Conservation (phyloP, 2,113 vertebrate species). For the Redunca redunca region DNA sequence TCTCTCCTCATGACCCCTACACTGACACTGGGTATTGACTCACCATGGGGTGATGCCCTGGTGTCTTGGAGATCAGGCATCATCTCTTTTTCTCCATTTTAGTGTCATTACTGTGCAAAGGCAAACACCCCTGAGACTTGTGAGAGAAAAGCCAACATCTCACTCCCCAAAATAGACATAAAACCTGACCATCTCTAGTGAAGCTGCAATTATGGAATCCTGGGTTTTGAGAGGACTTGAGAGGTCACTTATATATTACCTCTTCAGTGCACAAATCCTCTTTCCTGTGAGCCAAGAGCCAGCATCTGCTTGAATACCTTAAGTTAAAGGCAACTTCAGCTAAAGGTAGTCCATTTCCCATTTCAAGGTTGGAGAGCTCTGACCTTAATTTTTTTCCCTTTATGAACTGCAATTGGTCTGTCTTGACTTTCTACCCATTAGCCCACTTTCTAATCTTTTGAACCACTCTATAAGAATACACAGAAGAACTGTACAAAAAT, state of each 20-base stretch:
- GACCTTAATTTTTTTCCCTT: background rate
- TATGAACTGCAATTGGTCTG: background rate
- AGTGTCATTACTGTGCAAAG: background rate
- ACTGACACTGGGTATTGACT: background rate
- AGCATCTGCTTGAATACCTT: background rate
- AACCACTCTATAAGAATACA: background rate
- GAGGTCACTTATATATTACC: background rate
- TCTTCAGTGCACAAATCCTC: background rate
- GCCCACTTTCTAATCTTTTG: background rate
- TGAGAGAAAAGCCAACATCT: background rate
- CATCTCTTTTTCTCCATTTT: background rate
- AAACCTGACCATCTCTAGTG: background rate
- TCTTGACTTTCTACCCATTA: background rate
- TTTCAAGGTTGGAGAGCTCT: background rate
- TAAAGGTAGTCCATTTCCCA: background rate
- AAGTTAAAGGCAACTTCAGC: background rate
- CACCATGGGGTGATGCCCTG: no score
- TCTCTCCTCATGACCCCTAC: background rate
- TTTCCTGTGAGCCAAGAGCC: background rate
- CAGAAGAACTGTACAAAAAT: no score
- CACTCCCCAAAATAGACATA: background rate
- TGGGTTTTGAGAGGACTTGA: background rate
- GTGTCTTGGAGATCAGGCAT: background rate
- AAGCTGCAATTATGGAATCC: background rate
- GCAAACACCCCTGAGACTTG: background rate